Percentiles rank a stretch among this genome's conserved stretches.
phyloP scores from a whole-genome alignment of 2,888 invertebrate species.

The Lagria hirta region DNA sequence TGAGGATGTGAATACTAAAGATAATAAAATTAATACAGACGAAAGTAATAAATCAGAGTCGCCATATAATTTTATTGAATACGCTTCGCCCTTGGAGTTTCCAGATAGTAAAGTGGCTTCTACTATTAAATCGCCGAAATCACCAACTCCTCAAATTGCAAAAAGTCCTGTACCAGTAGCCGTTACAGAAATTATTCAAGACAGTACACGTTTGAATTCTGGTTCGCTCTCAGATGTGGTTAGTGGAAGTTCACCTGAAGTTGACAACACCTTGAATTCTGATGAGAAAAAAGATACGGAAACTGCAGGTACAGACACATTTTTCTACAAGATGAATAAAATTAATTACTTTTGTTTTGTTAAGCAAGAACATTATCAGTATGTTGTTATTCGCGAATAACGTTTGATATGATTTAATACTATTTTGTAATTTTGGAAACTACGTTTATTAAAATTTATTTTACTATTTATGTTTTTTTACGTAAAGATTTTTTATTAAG shows the following conservation, averaged over 20 bases:
- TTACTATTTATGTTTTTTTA: too few species aligned
- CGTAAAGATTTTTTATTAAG: too few species aligned
- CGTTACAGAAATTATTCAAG: constrained; percentile 48
- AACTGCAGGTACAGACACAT: constrained; percentile 54
- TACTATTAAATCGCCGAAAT: constrained; percentile 38
- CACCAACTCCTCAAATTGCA: constrained; percentile 28
- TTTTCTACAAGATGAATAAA: too few species aligned
- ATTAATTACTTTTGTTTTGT: too few species aligned
- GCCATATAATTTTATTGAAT: constrained; percentile 30
- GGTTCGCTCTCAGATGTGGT: constrained; percentile 65
- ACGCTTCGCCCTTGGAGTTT: constrained; percentile 21
- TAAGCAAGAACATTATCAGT: too few species aligned
- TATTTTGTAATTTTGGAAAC: too few species aligned
- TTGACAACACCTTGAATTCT: constrained; percentile 56
- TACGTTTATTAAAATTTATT: too few species aligned
- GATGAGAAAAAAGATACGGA: constrained; percentile 48
- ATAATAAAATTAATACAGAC: constrained; percentile 32
- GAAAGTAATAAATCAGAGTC: constrained; percentile 18
- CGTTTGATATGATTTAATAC: too few species aligned
- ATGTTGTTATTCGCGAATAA: too few species aligned
- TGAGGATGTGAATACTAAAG: constrained; percentile 38
- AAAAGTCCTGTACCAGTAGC: constrained; percentile 55
- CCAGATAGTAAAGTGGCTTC: constrained; percentile 26
- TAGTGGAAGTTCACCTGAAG: constrained; percentile 67
- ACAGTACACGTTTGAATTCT: constrained; percentile 55